Base-by-base conservation (phyloP, 2,888 invertebrate species). In the Neoaliturus tenellus region DNA sequence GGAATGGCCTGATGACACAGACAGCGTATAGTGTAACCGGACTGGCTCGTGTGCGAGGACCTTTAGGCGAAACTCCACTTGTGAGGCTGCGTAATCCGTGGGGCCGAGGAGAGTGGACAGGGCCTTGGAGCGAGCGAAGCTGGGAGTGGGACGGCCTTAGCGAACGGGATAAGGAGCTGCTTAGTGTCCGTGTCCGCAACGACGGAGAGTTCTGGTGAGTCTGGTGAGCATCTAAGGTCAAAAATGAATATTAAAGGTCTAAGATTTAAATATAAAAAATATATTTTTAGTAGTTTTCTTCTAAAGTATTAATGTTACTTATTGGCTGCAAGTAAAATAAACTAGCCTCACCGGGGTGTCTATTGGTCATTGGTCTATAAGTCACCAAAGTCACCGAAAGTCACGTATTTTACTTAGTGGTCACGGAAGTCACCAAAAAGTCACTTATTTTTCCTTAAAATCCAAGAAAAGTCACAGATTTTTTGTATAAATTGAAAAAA, bases 11-110 rank as follows among this genome's bases (percentile, higher is more conserved):
- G 86, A 92, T 94, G 87, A 93, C 94, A 10, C 93, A 93, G 86
- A 94, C 94, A 88, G 93, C 95, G 0, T 95, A 95, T 90, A 93
- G 93, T 88, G 93, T 95, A 80, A 93, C 95, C 6, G 95, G 94
- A n/a, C 91, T 95, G 88, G 95, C 95, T 80, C 91, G 94, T 85
- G 95, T 94, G 83, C 91, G 94, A 75, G 93, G 92, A 75, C 89
- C 91, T n/a, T 89, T 91, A 80, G 93, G 92, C 2, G 93, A 93
- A 88, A 93, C 92, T 33, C 93, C 93, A 69, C 90, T 94, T 85
- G 93, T 94, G 84, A 90, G 95, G 83, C 90, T 95, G 86, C 91
- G 95, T 82, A 95, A 94, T 88, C 94, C 94, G 0, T 93, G 93
- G 92, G 95, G 94, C 2, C 90, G 92, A 85, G 94, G 93, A 0